Evolutionary conservation across 2,888 invertebrate genomes (phyloP), one percentile per base, ranked within the genome.

Genomic region (Agrochola litura): DNA sequence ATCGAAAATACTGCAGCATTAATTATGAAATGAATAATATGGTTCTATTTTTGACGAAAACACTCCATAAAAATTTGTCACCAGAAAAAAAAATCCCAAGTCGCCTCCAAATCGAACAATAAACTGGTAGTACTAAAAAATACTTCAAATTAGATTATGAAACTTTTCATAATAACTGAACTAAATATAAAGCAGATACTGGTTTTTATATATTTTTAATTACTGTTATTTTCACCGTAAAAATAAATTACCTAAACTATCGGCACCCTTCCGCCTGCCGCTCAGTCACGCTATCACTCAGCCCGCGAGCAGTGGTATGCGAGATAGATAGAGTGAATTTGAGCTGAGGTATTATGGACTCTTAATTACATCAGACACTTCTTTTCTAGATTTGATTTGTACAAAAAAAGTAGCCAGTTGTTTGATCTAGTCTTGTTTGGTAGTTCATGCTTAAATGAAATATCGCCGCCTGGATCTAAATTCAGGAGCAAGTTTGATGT

Each of bases 301-400:
- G n/a, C 22, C 22, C 22, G 22, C 22, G 9, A 54, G 22, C 22
- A 54, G 9, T 9, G 19, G 52, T 19, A 10, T 52, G 16, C 6
- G 19, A 52, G 19, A 9, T 22, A 10, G 9, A 9, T 54, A 54
- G 22, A 22, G 54, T 22, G 22, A 54, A n/a, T 54, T 54, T n/a
- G n/a, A 54, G 10, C 4, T 10, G 54, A 54, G 54, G 54, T 54
- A 54, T 54, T 54, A 54, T 54, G 22, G 54, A 54, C n/a, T 54
- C 56, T n/a, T 43, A 65, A 66, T 66, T 52, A 83, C 76, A 85
- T 70, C 65, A 66, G 69, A 85, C 65, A 52, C 56, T 70, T 64
- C 22, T 6, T 64, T 49, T 68, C 37, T 66, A 70, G 61, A 70
- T 52, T 73, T 71, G 9, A 58, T 56, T 82, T 71, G 30, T 72